These are phyloP conservation scores for Temnothorax nylanderi DNA, from an alignment of 1,140 invertebrate genomes.

Conservation along the genomic window DNA sequence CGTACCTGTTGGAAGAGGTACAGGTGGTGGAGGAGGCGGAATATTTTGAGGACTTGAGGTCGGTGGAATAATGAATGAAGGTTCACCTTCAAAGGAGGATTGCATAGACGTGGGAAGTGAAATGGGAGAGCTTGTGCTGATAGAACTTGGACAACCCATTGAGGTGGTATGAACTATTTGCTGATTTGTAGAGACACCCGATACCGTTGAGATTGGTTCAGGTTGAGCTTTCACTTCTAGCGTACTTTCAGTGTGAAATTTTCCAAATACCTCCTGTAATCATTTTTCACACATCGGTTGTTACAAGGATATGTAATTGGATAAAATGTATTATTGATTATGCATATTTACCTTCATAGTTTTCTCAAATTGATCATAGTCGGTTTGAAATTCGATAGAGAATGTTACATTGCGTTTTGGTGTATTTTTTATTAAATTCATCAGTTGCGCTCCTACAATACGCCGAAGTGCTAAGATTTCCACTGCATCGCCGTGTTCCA, in stretches of 20 bases:
- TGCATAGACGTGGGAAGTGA: constrained; percentile 90
- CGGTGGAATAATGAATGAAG: constrained; percentile 81
- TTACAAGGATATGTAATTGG: neutral
- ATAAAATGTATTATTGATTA: constrained; percentile 55
- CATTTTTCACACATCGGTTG: neutral
- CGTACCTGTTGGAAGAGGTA: constrained; percentile 78
- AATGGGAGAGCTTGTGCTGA: constrained; percentile 88
- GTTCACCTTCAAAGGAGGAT: constrained; percentile 91
- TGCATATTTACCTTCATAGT: constrained; percentile 85
- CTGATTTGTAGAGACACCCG: constrained; percentile 72
- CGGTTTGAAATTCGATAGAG: constrained; percentile 93
- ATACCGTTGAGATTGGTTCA: constrained; percentile 69
- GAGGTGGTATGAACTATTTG: constrained; percentile 80
- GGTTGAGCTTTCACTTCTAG: constrained; percentile 75
- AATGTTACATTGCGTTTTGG: constrained; percentile 92
- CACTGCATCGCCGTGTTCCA: constrained; percentile 93
- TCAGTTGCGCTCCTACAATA: constrained; percentile 90
- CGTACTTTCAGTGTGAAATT: constrained; percentile 88
- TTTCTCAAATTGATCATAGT: constrained; percentile 92
- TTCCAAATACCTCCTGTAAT: constrained; percentile 90
- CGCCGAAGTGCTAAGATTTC: constrained; percentile 94
- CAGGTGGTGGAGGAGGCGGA: constrained; percentile 83
- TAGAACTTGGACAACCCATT: constrained; percentile 85
- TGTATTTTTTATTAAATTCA: constrained; percentile 92
- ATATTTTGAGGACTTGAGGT: constrained; percentile 84